phyloP scores from a whole-genome alignment of 23 tunicate genomes.

The Pegea sp. region DNA sequence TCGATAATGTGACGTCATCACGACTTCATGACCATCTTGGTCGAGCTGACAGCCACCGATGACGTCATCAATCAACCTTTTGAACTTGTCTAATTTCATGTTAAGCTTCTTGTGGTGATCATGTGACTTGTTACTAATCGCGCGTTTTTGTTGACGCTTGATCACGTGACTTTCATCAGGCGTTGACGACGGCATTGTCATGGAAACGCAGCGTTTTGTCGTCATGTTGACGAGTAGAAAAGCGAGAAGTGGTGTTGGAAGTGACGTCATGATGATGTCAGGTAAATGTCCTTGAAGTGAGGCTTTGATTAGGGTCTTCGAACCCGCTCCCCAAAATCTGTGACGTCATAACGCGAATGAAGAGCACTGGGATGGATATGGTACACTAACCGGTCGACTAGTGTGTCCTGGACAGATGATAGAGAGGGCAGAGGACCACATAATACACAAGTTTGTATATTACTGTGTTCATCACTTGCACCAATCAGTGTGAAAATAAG shows the following conservation, averaged over 20 bases:
- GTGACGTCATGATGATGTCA: constrained; percentile 1
- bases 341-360: background rate
- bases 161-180: constrained; percentile 2
- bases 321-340: constrained; percentile 73
- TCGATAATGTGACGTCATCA: background rate
- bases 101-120: no score
- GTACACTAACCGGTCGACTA: constrained; percentile 38
- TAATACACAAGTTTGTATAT: constrained; percentile 52
- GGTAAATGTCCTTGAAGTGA: constrained; percentile 18
- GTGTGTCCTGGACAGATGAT: constrained; percentile 26
- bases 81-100: no score
- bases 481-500: constrained; percentile 55
- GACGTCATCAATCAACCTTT: no score
- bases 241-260: constrained; percentile 44
- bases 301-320: constrained; percentile 42
- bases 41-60: no score
- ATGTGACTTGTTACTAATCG: no score
- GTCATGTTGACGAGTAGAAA: constrained; percentile 42
- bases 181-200: constrained; percentile 3
- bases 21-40: constrained; percentile 1
- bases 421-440: constrained; percentile 86
- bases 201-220: constrained; percentile 12
- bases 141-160: constrained; percentile 29
- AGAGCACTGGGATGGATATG: background rate
- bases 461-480: no score